Evolutionary conservation across 2,888 invertebrate genomes (phyloP), one percentile per base, ranked within the genome.

Genomic region (Busseola fusca): DNA sequence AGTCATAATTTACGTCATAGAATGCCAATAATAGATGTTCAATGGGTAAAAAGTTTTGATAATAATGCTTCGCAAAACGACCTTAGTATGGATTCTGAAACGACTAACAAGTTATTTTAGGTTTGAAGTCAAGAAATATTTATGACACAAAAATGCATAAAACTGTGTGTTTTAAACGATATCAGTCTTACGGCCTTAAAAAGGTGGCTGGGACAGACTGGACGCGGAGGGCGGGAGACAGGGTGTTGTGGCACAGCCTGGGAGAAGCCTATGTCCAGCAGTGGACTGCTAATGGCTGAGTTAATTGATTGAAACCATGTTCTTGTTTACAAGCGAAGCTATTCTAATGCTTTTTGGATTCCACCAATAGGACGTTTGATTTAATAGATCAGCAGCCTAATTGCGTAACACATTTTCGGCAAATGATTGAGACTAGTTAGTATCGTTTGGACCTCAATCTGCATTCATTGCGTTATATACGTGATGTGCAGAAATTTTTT

Each of bases 11-110:
- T 82, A 85, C 88, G 87, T 87, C 88, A 87, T 85, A 66, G 68
- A n/a, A 59, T 66, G 83, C 74, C 81, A 84, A 80, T 85, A 84
- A 86, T 85, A 84, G 75, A 82, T 79, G 72, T 82, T 80, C 67
- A 60, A 77, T 80, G 78, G 72, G 34, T 69, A 81, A 74, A 81
- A 68, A 79, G 67, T 64, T 75, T 75, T 74, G 57, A 68, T 74
- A 77, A 69, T 72, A 77, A 50, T 56, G 34, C 64, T 60, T 67
- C 69, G 14, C 73, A 76, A 76, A 69, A 70, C 60, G 64, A 64
- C 69, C 54, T 72, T 65, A 68, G 50, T 64, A 27, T 68, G 66
- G 45, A 70, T 68, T 69, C 50, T 50, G 42, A 74, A 52, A 64
- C 27, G 56, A 74, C 25, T n/a, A 34, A 59, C 58, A 48, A 52